Evolutionary conservation across 2,113 vertebrate genomes (phyloP).

Genomic region (Chloebia gouldiae): DNA sequence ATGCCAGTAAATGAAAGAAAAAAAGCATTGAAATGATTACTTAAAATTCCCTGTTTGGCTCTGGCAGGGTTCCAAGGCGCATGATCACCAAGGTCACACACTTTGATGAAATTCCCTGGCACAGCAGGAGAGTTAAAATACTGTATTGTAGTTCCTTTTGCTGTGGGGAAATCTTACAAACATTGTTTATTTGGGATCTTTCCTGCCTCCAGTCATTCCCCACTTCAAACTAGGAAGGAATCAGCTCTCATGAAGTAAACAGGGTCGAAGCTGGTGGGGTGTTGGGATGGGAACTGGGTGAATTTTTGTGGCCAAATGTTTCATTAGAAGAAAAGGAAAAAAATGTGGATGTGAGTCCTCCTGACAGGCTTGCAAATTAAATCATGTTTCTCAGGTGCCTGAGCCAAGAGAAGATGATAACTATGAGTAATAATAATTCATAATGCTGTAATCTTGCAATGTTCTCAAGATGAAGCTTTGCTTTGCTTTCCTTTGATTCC

Average conservation of each 20-base stretch:
- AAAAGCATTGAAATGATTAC: not conserved
- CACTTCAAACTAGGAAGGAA: not conserved
- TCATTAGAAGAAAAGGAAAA: not conserved
- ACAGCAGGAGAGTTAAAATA: slow-evolving; percentile 41
- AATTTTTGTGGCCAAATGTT: slow-evolving; percentile 5
- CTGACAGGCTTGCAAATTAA: not conserved
- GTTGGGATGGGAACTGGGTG: not conserved
- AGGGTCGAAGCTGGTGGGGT: not conserved
- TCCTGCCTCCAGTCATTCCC: slow-evolving; percentile 17
- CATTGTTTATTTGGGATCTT: not conserved
- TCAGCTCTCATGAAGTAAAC: not conserved
- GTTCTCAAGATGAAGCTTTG: not conserved
- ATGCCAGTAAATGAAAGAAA: not conserved
- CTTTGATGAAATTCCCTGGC: slow-evolving; percentile 53
- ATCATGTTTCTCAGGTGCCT: not conserved
- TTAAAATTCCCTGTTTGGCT: not conserved
- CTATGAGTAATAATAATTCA: not conserved
- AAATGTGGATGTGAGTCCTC: not conserved
- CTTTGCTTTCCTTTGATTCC: slow-evolving; percentile 5
- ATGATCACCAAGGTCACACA: not conserved
- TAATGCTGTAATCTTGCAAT: not conserved
- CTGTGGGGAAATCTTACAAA: not conserved
- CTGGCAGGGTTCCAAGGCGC: slow-evolving; percentile 18
- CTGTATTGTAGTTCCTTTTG: not conserved
- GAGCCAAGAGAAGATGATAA: slow-evolving; percentile 18